A percentile compares a stretch with the other conserved stretches of the same genome.
Conservation (phyloP, 1,140 invertebrate genomes). For the Bombus picipes region DNA sequence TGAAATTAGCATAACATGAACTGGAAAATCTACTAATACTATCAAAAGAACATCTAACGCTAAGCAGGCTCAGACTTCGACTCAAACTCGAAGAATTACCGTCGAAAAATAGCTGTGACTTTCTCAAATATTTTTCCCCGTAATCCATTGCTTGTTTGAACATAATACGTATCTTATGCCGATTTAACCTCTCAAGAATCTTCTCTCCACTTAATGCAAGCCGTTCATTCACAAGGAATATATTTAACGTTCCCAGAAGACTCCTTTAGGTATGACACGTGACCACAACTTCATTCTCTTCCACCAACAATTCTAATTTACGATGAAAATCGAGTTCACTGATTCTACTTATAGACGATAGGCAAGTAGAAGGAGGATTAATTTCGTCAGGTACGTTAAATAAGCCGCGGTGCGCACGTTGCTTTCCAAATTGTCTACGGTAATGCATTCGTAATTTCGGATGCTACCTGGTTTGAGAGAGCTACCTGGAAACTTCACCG, state of each 20-base stretch:
- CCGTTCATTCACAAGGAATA: too few species aligned
- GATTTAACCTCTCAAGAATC: not conserved
- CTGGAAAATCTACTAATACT: too few species aligned
- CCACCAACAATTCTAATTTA: not conserved
- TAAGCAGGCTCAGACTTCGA: too few species aligned
- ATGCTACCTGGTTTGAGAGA: not conserved
- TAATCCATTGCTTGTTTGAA: not conserved
- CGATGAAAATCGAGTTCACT: not conserved
- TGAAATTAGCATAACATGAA: too few species aligned
- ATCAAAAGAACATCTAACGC: too few species aligned
- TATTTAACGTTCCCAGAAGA: not conserved
- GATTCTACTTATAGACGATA: not conserved
- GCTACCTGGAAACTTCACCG: slow-evolving; percentile 18
- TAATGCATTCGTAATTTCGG: slow-evolving; percentile 41
- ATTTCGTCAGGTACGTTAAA: slow-evolving; percentile 30
- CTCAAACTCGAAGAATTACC: too few species aligned
- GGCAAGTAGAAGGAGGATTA: slow-evolving; percentile 2
- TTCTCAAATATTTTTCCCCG: not conserved
- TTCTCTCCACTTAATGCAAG: not conserved
- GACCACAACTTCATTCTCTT: not conserved
- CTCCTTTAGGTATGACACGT: not conserved
- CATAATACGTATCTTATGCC: not conserved
- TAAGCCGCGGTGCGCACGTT: slow-evolving; percentile 14
- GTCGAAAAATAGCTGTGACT: not conserved
- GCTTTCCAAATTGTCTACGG: slow-evolving; percentile 41